A percentile compares a stretch with the other conserved stretches of the same genome.
Evolutionary conservation across 1,140 invertebrate species (phyloP).

Genomic region (Heterodera carotae): DNA sequence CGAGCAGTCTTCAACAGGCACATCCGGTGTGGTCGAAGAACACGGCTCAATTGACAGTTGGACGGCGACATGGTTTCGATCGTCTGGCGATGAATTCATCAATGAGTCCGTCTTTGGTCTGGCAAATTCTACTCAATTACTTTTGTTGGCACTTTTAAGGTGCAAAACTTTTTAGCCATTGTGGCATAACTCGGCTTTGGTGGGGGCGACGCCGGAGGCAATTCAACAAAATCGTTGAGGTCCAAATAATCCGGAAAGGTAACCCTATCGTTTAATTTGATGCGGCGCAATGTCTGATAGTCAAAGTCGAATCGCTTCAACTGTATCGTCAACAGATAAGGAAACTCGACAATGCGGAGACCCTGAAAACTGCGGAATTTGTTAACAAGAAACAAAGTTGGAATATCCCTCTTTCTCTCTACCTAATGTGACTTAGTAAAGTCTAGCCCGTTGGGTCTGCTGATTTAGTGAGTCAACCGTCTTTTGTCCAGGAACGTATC

Average conservation of each 20-base stretch:
- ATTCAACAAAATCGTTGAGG: constrained; percentile 77
- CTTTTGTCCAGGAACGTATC: too few species aligned
- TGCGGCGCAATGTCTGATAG: constrained; percentile 80
- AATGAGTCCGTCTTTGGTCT: background rate
- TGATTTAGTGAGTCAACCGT: too few species aligned
- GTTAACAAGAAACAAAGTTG: constrained; percentile 59
- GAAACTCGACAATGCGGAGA: constrained; percentile 83
- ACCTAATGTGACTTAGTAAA: too few species aligned
- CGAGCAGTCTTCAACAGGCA: too few species aligned
- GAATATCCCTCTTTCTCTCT: too few species aligned
- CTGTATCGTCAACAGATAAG: constrained; percentile 83
- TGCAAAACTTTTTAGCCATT: constrained; percentile 43
- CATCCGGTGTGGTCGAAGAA: too few species aligned
- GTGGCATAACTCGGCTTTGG: constrained; percentile 63
- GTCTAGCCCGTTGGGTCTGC: too few species aligned
- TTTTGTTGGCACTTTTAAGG: background rate
- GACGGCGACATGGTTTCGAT: too few species aligned
- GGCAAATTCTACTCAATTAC: background rate
- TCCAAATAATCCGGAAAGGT: constrained; percentile 81
- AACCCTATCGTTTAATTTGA: constrained; percentile 88
- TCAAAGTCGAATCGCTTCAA: constrained; percentile 90
- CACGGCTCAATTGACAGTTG: too few species aligned
- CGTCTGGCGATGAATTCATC: background rate
- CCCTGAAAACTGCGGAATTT: constrained; percentile 70
- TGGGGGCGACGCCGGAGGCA: constrained; percentile 58